phyloP scores from a whole-genome alignment of 2,113 vertebrate genomes.

The Pachyramphus minor region DNA sequence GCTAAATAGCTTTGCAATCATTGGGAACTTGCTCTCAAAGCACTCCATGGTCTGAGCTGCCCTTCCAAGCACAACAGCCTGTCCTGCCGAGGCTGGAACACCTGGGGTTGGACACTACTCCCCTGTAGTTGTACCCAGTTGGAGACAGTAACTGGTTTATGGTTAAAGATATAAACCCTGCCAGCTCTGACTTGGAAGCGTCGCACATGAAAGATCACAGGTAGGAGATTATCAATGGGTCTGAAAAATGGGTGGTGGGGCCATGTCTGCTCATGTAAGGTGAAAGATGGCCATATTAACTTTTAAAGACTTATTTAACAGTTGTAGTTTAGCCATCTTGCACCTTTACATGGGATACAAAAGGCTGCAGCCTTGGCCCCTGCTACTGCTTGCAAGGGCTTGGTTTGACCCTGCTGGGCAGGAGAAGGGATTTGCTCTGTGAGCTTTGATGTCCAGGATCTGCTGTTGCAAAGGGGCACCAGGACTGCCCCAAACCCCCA shows the following conservation, averaged over 20 bases:
- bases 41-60: neutral
- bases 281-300: neutral
- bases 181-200: neutral
- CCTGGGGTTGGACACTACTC: rapidly evolving
- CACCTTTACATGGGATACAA: neutral
- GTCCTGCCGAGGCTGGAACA: neutral
- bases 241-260: neutral
- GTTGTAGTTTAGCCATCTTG: neutral
- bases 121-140: neutral
- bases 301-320: neutral
- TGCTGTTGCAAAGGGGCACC: rapidly evolving
- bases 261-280: rapidly evolving
- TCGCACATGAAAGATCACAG: neutral
- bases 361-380: neutral
- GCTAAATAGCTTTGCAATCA: neutral
- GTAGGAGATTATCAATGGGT: neutral
- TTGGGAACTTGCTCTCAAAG: neutral
- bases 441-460: neutral
- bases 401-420: neutral
- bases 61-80: rapidly evolving
- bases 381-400: neutral
- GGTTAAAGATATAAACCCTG: neutral
- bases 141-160: neutral
- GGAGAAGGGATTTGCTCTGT: neutral
- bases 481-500: neutral